Evolutionary conservation across 2,113 vertebrate genomes (phyloP).

Genomic region (Pollimyrus isidori): DNA sequence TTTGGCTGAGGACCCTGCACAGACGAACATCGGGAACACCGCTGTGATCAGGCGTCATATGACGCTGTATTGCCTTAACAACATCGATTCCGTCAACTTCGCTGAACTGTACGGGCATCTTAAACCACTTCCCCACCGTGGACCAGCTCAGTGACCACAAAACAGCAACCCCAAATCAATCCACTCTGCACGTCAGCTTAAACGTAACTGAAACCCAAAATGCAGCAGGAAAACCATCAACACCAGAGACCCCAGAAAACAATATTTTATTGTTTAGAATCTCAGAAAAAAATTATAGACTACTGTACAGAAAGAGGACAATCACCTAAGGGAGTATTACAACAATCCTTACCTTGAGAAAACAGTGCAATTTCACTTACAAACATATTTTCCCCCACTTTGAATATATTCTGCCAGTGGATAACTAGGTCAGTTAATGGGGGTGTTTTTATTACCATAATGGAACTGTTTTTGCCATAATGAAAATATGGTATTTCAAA

Average conservation of each 20-base stretch:
- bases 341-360: not conserved
- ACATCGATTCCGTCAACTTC: not conserved
- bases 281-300: not conserved
- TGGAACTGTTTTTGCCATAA: not conserved
- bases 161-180: not conserved
- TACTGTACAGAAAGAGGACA: not conserved
- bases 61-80: not conserved
- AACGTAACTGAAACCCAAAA: not conserved
- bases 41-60: not conserved
- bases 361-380: not conserved
- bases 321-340: not conserved
- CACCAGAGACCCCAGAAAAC: not conserved
- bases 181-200: not conserved
- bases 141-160: not conserved
- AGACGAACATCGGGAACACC: not conserved
- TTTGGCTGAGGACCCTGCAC: not conserved
- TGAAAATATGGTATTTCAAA: not conserved
- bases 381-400: not conserved
- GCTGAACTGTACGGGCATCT: not conserved
- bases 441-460: not conserved
- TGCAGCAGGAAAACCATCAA: not conserved
- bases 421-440: not conserved
- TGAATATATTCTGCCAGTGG: not conserved
- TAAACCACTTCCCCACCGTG: not conserved
- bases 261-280: not conserved